These are phyloP conservation scores for Hypomecis atomaria DNA, from an alignment of 2,888 invertebrate genomes.

Conservation along the genomic window DNA sequence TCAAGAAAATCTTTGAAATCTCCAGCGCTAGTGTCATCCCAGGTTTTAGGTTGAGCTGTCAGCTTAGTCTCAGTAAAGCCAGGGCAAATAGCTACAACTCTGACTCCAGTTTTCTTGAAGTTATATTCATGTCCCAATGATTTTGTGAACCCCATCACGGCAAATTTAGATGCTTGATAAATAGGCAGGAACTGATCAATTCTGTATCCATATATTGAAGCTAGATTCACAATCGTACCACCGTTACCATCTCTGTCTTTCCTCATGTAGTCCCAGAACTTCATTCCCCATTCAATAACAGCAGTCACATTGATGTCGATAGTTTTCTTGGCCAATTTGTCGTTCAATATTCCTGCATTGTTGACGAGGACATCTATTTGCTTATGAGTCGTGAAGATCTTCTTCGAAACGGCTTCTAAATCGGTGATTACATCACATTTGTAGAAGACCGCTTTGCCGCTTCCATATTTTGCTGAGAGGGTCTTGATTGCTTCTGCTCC, in stretches of 20 bases:
- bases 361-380: conserved; percentile 70
- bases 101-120: conserved; percentile 74
- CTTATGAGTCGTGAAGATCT: conserved; percentile 54
- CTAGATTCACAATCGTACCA: conserved; percentile 86
- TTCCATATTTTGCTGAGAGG: conserved; percentile 72
- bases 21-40: conserved; percentile 44
- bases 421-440: conserved; percentile 81
- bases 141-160: conserved; percentile 78
- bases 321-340: conserved; percentile 47
- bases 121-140: conserved; percentile 74
- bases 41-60: conserved; percentile 36
- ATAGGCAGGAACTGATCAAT: conserved; percentile 78
- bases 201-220: conserved; percentile 84
- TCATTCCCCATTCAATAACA: conserved; percentile 66
- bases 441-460: conserved; percentile 71
- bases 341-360: conserved; percentile 67
- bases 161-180: conserved; percentile 85
- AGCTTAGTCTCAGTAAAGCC: conserved; percentile 75
- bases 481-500: conserved; percentile 68
- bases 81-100: conserved; percentile 79
- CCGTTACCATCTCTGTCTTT: conserved; percentile 81
- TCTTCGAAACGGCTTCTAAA: conserved; percentile 65
- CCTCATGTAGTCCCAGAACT: conserved; percentile 84
- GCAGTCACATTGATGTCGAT: conserved; percentile 65
- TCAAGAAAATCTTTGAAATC: conserved; percentile 44